Evolutionary conservation across 2,113 vertebrate genomes (phyloP).

Genomic region (Pseudorasbora parva): DNA sequence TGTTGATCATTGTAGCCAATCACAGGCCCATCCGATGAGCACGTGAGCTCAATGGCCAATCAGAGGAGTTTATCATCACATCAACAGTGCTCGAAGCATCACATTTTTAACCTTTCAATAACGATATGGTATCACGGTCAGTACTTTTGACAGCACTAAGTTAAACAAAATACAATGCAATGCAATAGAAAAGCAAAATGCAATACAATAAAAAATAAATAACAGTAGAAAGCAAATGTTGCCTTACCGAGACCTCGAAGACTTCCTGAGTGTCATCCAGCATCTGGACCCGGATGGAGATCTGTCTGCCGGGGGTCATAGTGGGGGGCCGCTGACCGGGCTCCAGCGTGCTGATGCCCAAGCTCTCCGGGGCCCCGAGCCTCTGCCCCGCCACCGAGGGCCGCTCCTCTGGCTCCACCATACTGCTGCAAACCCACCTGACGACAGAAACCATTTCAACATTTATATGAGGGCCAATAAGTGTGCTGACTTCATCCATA

Average conservation of each 20-base stretch:
- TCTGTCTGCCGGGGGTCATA: constrained; percentile 83
- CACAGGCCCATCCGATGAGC: no score
- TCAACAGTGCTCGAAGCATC: no score
- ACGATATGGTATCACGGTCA: no score
- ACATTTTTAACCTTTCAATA: no score
- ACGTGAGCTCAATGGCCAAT: no score
- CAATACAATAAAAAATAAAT: not conserved
- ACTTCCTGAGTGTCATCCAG: constrained; percentile 94
- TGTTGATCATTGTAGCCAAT: no score
- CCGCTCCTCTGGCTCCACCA: constrained; percentile 89
- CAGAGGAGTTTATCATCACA: no score
- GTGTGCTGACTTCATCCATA: not conserved
- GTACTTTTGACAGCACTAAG: no score
- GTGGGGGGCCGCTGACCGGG: constrained; percentile 84
- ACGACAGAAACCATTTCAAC: constrained; percentile 46
- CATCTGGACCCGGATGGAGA: constrained; percentile 92
- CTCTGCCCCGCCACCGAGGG: constrained; percentile 84
- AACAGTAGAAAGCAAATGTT: not conserved
- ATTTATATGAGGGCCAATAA: not conserved
- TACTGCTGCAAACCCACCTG: constrained; percentile 65
- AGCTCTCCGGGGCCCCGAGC: constrained; percentile 86
- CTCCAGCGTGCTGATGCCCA: constrained; percentile 93
- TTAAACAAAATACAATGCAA: not conserved
- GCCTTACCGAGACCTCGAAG: constrained; percentile 91
- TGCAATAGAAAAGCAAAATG: not conserved